Evolutionary conservation across 2,113 vertebrate genomes (phyloP), one percentile per base, ranked within the genome.

Genomic region (Lathamus discolor): DNA sequence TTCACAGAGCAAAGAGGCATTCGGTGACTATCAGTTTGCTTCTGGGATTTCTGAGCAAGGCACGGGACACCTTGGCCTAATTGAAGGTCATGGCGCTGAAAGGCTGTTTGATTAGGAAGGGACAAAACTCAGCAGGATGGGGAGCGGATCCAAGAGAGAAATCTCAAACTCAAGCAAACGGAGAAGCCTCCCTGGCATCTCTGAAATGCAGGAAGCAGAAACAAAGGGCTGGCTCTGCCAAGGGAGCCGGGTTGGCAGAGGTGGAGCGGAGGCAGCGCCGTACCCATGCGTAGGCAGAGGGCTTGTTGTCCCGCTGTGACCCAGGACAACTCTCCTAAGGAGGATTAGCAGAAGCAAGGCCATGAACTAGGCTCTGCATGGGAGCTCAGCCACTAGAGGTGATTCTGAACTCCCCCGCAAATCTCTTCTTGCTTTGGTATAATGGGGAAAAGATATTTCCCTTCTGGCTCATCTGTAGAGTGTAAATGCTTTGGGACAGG

Each of bases 191-290:
- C 63, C 54, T 37, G 59, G 41, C 7, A 4, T 48, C 80, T 83
- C 52, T 39, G 43, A 68, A 59, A 49, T 17, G 31, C n/a, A 16
- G 0, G 4, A 33, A 44, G 80, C 24, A 70, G 67, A 72, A 49
- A 41, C 0, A 7, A 62, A 44, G 73, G 74, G 48, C 76, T 82
- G 76, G 37, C 48, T 52, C 4, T 64, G 91, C 25, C 1, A 1
- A 0, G 9, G 24, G 49, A 49, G 78, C n/a, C 0, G 2, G 24
- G 63, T 19, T 49, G 74, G 88, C 51, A 59, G 64, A 39, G 23
- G 35, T 11, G 31, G 37, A 20, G 51, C 0, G 6, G 28, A 46
- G 75, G 57, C 0, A 2, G 1, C 10, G 48, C 13, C 0, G 1
- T 48, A 13, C 28, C 28, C 4, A 8, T 2, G 17, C 0, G 2